These are phyloP conservation scores for Ganaspis sp. DNA, from an alignment of 1,140 invertebrate genomes.

Conservation along the genomic window DNA sequence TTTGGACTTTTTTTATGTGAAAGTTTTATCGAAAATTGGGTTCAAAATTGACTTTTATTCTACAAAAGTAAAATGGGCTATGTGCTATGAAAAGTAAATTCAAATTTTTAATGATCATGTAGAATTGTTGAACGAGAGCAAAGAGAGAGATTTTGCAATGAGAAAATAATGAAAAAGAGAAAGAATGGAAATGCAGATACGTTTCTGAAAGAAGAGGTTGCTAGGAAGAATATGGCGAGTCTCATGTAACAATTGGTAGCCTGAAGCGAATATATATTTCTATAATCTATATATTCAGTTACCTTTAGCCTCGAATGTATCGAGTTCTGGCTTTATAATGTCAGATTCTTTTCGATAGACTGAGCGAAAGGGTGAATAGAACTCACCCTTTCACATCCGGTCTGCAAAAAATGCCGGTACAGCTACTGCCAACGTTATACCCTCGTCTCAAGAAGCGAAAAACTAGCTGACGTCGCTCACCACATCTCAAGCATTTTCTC, in stretches of 20 bases:
- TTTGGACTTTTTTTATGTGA: too few relatives aligned
- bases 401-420: conserved; percentile 17
- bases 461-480: conserved; percentile 19
- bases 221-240: background rate
- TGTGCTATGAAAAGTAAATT: too few relatives aligned
- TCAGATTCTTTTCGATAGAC: background rate
- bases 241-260: conserved; percentile 2
- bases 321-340: conserved; percentile 16
- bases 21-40: too few relatives aligned
- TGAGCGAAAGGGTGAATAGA: background rate
- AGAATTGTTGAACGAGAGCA: too few relatives aligned
- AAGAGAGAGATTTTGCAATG: conserved; percentile 41
- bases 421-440: background rate
- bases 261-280: background rate
- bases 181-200: background rate
- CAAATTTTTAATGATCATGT: too few relatives aligned
- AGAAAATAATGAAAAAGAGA: background rate
- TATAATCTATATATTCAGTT: conserved; percentile 14
- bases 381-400: background rate
- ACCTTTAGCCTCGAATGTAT: background rate
- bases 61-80: too few relatives aligned
- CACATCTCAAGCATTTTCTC: conserved; percentile 4
- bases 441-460: conserved; percentile 12
- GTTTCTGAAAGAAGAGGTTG: background rate
- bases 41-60: too few relatives aligned